phyloP scores from a whole-genome alignment of 2,888 invertebrate species.

The Cheilosia urbana region DNA sequence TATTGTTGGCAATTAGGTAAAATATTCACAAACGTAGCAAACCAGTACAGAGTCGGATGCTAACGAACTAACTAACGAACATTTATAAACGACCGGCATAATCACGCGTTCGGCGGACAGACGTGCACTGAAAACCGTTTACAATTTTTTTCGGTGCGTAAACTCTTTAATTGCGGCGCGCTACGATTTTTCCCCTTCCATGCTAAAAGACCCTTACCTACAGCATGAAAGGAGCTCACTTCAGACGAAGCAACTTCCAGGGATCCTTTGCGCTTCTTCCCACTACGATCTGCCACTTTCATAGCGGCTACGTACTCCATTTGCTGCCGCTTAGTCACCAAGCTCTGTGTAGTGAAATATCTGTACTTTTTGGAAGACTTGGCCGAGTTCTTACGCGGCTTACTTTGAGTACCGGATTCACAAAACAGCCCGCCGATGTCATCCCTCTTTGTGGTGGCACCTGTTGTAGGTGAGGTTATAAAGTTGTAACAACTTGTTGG shows the following conservation, averaged over 20 bases:
- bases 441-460: neutral
- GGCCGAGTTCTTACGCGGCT: conserved; percentile 41
- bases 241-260: conserved; percentile 34
- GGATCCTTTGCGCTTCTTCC: conserved; percentile 47
- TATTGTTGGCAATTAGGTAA: conserved; percentile 10
- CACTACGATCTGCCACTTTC: conserved; percentile 25
- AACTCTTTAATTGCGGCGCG: conserved; percentile 38
- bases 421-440: conserved; percentile 13
- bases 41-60: conserved; percentile 39
- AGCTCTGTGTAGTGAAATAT: conserved; percentile 48
- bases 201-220: conserved; percentile 60
- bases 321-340: conserved; percentile 41
- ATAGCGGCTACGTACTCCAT: conserved; percentile 45
- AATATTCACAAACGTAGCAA: conserved; percentile 36
- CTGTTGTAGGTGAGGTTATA: conserved; percentile 49
- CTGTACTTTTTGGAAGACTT: conserved; percentile 47
- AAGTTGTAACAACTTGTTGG: conserved; percentile 54
- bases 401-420: conserved; percentile 12
- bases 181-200: conserved; percentile 65
- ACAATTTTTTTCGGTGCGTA: conserved; percentile 23
- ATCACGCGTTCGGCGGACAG: conserved; percentile 43
- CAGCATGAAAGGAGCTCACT: conserved; percentile 57
- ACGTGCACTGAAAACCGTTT: conserved; percentile 34
- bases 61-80: neutral
- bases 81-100: neutral